These are phyloP conservation scores for Pseudochirops cupreus DNA, from an alignment of 2,797 vertebrate genomes.

Conservation along the genomic window DNA sequence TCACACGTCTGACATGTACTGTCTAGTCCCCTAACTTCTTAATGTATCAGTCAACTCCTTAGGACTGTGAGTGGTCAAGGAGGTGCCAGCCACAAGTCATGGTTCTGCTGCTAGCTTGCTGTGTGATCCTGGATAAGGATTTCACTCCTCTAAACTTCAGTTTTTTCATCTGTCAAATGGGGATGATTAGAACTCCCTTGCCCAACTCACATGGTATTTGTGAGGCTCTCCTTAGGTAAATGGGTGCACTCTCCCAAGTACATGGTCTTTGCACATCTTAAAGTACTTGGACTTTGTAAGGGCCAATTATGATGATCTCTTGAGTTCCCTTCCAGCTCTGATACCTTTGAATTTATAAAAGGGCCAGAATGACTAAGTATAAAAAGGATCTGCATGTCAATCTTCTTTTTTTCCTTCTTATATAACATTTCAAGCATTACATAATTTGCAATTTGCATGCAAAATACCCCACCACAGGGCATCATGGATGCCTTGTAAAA, in stretches of 20 bases:
- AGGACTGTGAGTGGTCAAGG: too few relatives aligned
- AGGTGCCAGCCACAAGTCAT: neutral
- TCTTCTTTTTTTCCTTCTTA: constrained; percentile 62
- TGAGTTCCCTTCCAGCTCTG: neutral
- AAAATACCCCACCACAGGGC: constrained; percentile 72
- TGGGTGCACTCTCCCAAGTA: neutral
- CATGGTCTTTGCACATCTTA: neutral
- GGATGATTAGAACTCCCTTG: neutral
- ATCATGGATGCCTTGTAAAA: constrained; percentile 75
- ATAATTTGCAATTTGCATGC: constrained; percentile 79
- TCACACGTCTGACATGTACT: too few relatives aligned
- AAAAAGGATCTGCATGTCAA: constrained; percentile 12
- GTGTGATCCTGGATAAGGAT: neutral
- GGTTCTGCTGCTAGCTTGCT: neutral
- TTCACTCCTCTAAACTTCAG: neutral
- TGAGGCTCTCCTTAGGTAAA: neutral
- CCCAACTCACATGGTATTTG: neutral
- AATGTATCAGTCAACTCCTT: neutral
- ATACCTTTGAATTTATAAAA: neutral
- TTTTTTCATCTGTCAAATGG: neutral
- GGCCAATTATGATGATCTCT: neutral
- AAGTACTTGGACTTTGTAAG: neutral
- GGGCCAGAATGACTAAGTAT: constrained; percentile 26
- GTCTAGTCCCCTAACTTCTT: too few relatives aligned
- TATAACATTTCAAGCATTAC: constrained; percentile 73